Percentiles rank a stretch among this genome's conserved stretches.
These are phyloP conservation scores for Trissolcus basalis DNA, from an alignment of 1,140 invertebrate genomes.

Conservation along the genomic window DNA sequence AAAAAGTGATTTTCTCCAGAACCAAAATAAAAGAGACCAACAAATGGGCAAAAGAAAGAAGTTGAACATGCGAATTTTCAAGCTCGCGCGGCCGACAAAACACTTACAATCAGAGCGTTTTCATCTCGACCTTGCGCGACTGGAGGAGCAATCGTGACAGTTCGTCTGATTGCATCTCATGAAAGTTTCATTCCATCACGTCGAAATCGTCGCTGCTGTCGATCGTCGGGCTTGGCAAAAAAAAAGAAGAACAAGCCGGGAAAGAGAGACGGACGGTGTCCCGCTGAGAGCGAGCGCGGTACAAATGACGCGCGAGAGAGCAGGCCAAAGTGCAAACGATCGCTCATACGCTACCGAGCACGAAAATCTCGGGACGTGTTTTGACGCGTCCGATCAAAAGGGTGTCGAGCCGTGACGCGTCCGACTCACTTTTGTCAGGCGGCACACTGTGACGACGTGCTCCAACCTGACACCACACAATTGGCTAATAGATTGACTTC, in stretches of 20 bases:
- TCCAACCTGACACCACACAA: too few relatives aligned
- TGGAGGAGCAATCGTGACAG: conserved; percentile 45
- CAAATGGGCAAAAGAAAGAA: conserved; percentile 1
- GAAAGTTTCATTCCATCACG: conserved; percentile 54
- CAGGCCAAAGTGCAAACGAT: conserved; percentile 35
- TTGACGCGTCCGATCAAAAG: conserved; percentile 38
- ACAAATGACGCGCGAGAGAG: conserved; percentile 20
- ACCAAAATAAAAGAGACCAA: too few relatives aligned
- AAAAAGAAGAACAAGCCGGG: conserved; percentile 17
- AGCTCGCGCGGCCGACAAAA: conserved; percentile 16
- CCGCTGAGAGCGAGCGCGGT: conserved; percentile 28
- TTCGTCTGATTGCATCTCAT: conserved; percentile 55
- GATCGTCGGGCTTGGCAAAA: conserved; percentile 36
- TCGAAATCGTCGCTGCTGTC: conserved; percentile 12
- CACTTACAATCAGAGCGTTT: conserved; percentile 52
- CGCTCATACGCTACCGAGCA: conserved; percentile 27
- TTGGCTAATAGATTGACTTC: too few relatives aligned
- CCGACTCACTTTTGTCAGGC: not conserved
- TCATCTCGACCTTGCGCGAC: conserved; percentile 38
- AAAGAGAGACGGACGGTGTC: conserved; percentile 38
- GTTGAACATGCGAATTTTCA: not conserved
- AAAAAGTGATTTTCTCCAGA: too few relatives aligned
- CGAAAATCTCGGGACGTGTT: conserved; percentile 46
- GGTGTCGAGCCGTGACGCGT: not conserved
- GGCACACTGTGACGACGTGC: not conserved